Base-by-base conservation (phyloP, 2,113 vertebrate genomes). In the Gymnobelideus leadbeateri region DNA sequence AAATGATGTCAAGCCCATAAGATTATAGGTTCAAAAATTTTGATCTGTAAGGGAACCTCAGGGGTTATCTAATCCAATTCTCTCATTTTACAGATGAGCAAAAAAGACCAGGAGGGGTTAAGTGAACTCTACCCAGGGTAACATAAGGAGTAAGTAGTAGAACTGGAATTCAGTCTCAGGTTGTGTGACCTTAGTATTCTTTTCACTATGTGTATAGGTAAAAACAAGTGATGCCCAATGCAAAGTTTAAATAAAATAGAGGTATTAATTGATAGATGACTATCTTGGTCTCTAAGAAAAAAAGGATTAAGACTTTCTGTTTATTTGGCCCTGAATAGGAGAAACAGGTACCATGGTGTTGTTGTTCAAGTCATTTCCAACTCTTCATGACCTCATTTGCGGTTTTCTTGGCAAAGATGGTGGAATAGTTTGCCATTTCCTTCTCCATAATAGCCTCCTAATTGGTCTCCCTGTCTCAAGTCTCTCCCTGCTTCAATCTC, bases 231-330 rank as follows among this genome's bases (percentile, higher is more conserved):
- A 57, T 37, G n/a, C 89, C 1, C 92, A 46, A 46, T 16, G 57
- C 43, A 61, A 43, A 24, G 25, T 46, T 2, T 19, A 37, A 14
- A 55, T 91, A 95, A 91, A 93, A 1, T 28, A 31, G 8, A 37
- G 57, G 24, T 1, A 95, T 46, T 3, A 25, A 26, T 26, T 51
- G 28, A 90, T 26, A 53, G 91, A 49, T 4, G 53, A 54, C 51
- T 0, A 0, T 9, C 0, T 28, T 0, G 0, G 11, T 50, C 43
- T 51, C 37, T 89, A 14, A 0, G 49, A 49, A 37, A 19, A 61
- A 61, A 61, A 77, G 14, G 25, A 77, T 7, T 61, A 61, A 31
- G 57, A 77, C 5, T 37, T 37, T n/a, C 37, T 77, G 37, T 77
- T 77, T n/a, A n/a, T 77, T 77, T 19, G n/a, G 16, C 31, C 14